These are phyloP conservation scores for Drosophila dives DNA, from an alignment of 2,888 invertebrate species.

Conservation along the genomic window DNA sequence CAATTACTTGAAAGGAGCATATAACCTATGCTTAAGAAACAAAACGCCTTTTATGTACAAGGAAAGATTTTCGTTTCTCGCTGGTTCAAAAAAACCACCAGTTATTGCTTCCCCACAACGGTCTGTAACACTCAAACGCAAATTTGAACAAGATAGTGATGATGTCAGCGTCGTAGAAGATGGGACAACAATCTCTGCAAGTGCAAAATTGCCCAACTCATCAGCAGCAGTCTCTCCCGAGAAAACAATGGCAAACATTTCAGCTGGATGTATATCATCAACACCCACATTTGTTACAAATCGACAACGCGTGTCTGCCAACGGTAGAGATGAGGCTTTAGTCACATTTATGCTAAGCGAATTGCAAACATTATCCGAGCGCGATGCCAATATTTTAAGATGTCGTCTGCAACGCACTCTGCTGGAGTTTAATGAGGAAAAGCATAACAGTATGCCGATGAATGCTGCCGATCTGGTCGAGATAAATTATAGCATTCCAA, in stretches of 20 bases:
- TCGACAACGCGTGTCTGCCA: neutral
- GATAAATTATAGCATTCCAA: neutral
- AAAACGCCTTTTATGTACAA: accelerated
- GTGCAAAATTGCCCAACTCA: neutral
- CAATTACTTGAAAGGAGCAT: accelerated
- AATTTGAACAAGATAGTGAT: too few species aligned
- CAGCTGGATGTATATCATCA: neutral
- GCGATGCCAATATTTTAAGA: slow-evolving; percentile 14
- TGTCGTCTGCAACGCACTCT: slow-evolving; percentile 29
- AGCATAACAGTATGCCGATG: neutral
- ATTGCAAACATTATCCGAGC: slow-evolving; percentile 8
- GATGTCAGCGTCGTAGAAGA: neutral
- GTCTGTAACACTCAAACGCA: neutral
- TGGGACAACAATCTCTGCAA: neutral
- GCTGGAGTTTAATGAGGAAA: slow-evolving; percentile 26
- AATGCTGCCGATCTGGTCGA: neutral
- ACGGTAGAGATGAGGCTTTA: slow-evolving; percentile 10
- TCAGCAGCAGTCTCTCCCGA: neutral
- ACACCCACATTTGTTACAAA: neutral
- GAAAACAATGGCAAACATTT: neutral
- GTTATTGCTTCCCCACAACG: neutral
- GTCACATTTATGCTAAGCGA: slow-evolving; percentile 10
- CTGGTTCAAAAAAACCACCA: neutral
- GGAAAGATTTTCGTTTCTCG: neutral
- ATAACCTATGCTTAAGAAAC: accelerated